Evolutionary conservation across 2,113 vertebrate species (phyloP), one percentile per base, ranked within the genome.

Genomic region (Cyphomyrus discorhynchus): DNA sequence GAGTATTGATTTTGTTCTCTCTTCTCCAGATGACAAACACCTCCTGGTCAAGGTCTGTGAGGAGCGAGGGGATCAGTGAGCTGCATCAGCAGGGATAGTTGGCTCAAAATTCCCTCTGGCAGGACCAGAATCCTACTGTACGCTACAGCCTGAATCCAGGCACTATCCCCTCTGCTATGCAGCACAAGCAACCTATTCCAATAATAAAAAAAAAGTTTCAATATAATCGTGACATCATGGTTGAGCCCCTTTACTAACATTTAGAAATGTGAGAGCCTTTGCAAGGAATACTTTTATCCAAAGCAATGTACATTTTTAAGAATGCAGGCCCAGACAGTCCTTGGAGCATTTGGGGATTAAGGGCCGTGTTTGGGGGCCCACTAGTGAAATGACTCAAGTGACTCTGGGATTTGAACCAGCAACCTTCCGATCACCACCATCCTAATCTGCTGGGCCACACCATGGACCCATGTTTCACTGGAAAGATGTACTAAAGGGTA

Each of bases 31-130:
- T 89, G 88, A 62, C 88, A 89, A 82, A 53, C 49, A 42, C 77
- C 89, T 58, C 39, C 50, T 62, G 89, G 52, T 89, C 80, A 89
- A 89, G 80, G 89, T 89, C 74, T 56, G 39, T 85, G 53, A 84
- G 53, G 2, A 19, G 5, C 2, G 15, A 27, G 52, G 35, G 21
- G 49, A 58, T 52, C 80, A 53, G 80, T 47, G 77, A 56, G 80
- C 89, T 46, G 77, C 42, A 27, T 89, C 74, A 82, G 31, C 11
- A 52, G n/a, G 35, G 80, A 24, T 17, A 21, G 88, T 42, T 49
- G 11, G 42, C n/a, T 52, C 45, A 46, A 46, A 42, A 39, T 46
- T 42, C 88, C 31, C 24, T 58, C 19, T 21, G 21, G 35, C 50
- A 56, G 77, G 70, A 21, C 21, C 46, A 21, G 17, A 47, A 45